These are phyloP conservation scores for Achlya flavicornis DNA, from an alignment of 2,888 invertebrate genomes.

Conservation along the genomic window DNA sequence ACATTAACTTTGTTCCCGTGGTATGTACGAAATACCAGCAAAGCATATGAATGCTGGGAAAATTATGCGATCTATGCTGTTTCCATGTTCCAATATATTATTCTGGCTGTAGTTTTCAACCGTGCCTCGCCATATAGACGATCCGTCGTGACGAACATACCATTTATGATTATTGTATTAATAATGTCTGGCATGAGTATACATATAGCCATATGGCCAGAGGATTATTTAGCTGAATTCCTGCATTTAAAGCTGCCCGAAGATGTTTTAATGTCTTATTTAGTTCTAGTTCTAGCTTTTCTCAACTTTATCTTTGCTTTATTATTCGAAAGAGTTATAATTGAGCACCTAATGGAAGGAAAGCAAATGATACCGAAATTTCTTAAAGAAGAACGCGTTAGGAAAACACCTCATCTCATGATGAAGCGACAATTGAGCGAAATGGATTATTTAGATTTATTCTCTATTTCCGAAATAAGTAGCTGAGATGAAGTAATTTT, in stretches of 20 bases:
- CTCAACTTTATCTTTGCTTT: slow-evolving; percentile 66
- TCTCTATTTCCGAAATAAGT: slow-evolving; percentile 28
- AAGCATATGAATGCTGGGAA: slow-evolving; percentile 89
- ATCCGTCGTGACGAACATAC: slow-evolving; percentile 92
- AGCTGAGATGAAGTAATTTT: neutral
- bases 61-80: slow-evolving; percentile 94
- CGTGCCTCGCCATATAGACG: slow-evolving; percentile 95
- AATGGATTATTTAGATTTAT: slow-evolving; percentile 69
- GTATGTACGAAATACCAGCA: slow-evolving; percentile 80
- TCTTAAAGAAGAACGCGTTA: slow-evolving; percentile 65
- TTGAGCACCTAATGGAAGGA: slow-evolving; percentile 71
- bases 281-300: slow-evolving; percentile 78
- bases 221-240: slow-evolving; percentile 83
- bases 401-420: slow-evolving; percentile 70
- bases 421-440: slow-evolving; percentile 65
- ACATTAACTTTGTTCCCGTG: slow-evolving; percentile 86
- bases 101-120: slow-evolving; percentile 93
- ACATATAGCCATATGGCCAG: slow-evolving; percentile 88
- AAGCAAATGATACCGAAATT: slow-evolving; percentile 66
- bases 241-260: slow-evolving; percentile 88
- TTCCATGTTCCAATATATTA: slow-evolving; percentile 96
- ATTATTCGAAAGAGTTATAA: slow-evolving; percentile 70
- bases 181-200: slow-evolving; percentile 86
- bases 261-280: slow-evolving; percentile 83
- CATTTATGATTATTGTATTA: slow-evolving; percentile 87